Evolutionary conservation across 1,140 invertebrate species (phyloP), one percentile per base, ranked within the genome.

Genomic region (Lysiphlebus fabarum): DNA sequence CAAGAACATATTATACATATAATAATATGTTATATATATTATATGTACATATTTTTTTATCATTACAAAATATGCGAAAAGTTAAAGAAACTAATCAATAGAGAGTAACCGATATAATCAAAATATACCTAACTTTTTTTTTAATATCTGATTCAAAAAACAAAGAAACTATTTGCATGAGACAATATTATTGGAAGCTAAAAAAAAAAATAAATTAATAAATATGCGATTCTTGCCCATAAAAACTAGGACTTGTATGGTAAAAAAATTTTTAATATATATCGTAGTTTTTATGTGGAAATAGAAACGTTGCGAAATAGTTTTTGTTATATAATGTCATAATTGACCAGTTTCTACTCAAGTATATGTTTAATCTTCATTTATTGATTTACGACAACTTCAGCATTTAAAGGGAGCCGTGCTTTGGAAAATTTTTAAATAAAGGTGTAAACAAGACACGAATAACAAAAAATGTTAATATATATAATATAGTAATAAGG

Each of bases 1-100:
- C 72, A 70, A 75, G 17, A 26, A 26, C 17, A 26, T 26, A 26
- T 26, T 26, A 26, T 26, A 26, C 17, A 26, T 26, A 26, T 26
- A 26, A n/a, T n/a, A n/a, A n/a, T n/a, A n/a, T n/a, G n/a, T n/a
- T 26, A 26, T 71, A 77, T 77, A 73, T 75, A 73, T 73, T 72
- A 74, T 71, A 73, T 68, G 73, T 71, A 78, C 68, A 77, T 79
- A 79, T 78, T 79, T 79, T 78, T 79, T 79, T 75, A 74, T 79
- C 76, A 78, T 78, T 75, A 76, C 75, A 70, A 71, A 71, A 67
- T 70, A 71, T 74, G 69, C 69, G 68, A 73, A 60, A 65, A 69
- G 67, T 65, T 58, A 56, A 51, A 58, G n/a, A 34, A 53, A 34
- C 17, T 36, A 48, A 14, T 10, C 44, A 55, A 55, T n/a, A 14